Evolutionary conservation across 1,140 invertebrate genomes (phyloP), one percentile per base, ranked within the genome.

Genomic region (Meteorus sp.): DNA sequence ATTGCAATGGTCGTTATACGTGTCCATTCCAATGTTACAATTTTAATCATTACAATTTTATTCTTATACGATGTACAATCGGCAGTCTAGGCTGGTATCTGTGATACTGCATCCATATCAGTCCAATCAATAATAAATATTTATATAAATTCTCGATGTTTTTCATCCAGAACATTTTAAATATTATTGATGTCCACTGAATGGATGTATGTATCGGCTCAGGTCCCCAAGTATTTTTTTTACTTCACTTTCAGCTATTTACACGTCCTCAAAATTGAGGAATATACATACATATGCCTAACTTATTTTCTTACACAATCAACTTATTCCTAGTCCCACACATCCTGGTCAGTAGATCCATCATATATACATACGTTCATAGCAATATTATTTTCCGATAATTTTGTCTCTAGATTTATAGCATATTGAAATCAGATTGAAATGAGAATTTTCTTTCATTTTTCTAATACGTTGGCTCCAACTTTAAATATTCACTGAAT

Each of bases 81-180:
- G 35, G 35, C 35, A 39, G 35, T 39, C 35, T 39, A 15, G 35
- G 35, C 35, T 39, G 35, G 35, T 39, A 39, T 39, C 35, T 39
- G 35, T 39, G 35, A 39, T 13, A 39, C 35, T n/a, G 15, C 35
- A 39, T n/a, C 35, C 35, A 39, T 13, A 11, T 39, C n/a, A n/a
- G n/a, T 39, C 15, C 13, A 39, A 39, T 39, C 15, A 4, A 39
- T 39, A 3, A 39, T n/a, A n/a, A 39, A 39, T 39, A 3, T 39
- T 39, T 11, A 33, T 39, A 13, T 39, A 4, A 39, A 15, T 39
- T 15, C 15, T 39, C 8, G 15, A 33, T 39, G 8, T 39, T 4
- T 39, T 39, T 15, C 4, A 39, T 39, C 3, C 8, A 7, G 29
- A 33, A 7, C 11, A 33, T 7, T 11, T 33, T 33, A 39, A 39